These are phyloP conservation scores for Pammene aurita DNA, from an alignment of 2,888 invertebrate genomes.

Conservation along the genomic window DNA sequence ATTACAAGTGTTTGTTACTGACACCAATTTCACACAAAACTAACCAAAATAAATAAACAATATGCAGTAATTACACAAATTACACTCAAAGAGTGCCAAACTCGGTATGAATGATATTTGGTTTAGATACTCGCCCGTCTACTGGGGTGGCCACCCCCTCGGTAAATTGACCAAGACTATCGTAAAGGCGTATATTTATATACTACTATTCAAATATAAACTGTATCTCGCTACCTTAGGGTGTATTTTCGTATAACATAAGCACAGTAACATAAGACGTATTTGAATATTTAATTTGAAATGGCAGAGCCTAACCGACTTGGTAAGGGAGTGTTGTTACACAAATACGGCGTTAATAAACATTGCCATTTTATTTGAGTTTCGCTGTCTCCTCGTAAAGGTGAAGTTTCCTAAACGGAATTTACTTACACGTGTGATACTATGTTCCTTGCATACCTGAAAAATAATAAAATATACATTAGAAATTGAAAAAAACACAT, in stretches of 20 bases:
- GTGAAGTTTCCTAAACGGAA: conserved; percentile 20
- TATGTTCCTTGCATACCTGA: conserved; percentile 17
- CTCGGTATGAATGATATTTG: conserved; percentile 40
- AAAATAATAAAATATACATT: not conserved
- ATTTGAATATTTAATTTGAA: conserved; percentile 2
- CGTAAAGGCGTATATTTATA: not conserved
- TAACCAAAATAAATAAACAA: conserved; percentile 15
- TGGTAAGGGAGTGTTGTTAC: conserved; percentile 39
- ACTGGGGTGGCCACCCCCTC: conserved; percentile 38
- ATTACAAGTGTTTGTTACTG: not conserved
- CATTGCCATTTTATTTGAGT: conserved; percentile 40
- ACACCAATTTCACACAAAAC: not conserved
- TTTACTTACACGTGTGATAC: conserved; percentile 29
- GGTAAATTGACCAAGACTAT: conserved; percentile 28
- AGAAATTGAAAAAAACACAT: no score
- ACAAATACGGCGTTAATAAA: conserved; percentile 38
- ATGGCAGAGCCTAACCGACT: conserved; percentile 39
- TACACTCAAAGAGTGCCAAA: conserved; percentile 38
- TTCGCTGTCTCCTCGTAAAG: conserved; percentile 32
- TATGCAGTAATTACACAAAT: conserved; percentile 28
- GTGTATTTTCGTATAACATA: not conserved
- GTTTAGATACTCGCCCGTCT: conserved; percentile 39
- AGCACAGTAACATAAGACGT: not conserved
- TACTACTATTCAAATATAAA: not conserved
- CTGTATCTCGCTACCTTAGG: not conserved